Evolutionary conservation across 2,888 invertebrate genomes (phyloP).

Genomic region (Parnassius mnemosyne): DNA sequence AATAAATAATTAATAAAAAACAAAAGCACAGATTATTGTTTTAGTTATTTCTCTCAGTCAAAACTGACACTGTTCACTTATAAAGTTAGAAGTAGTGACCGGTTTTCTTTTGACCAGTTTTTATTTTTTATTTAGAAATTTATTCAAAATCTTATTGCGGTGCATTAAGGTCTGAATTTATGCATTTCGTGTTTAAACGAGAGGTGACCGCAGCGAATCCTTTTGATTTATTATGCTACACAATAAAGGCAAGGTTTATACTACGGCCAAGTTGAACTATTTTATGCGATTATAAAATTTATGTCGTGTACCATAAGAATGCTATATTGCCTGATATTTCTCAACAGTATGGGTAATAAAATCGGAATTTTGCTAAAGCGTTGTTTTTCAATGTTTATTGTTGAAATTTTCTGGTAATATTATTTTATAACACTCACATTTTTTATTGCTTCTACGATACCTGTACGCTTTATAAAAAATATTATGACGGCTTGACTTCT

Average conservation of each 20-base stretch:
- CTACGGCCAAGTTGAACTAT: conserved; percentile 11
- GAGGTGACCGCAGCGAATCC: conserved; percentile 24
- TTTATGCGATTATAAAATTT: conserved; percentile 22
- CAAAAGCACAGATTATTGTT: conserved; percentile 24
- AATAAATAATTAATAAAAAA: conserved; percentile 1
- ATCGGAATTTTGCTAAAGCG: conserved; percentile 22
- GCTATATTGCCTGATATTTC: conserved; percentile 3
- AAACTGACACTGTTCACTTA: conserved; percentile 28
- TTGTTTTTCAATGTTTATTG: conserved; percentile 20
- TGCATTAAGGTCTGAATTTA: conserved; percentile 4
- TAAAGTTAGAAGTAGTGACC: conserved; percentile 25
- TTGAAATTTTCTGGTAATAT: conserved; percentile 23
- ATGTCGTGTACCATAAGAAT: conserved; percentile 9
- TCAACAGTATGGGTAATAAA: conserved; percentile 9
- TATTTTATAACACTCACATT: conserved; percentile 14
- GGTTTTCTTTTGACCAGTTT: conserved; percentile 21
- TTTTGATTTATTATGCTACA: conserved; percentile 27
- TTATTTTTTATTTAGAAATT: neutral
- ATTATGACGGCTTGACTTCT: too few species aligned
- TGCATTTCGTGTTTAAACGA: neutral
- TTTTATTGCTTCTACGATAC: neutral
- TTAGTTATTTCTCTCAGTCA: conserved; percentile 24
- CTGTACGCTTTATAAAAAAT: too few species aligned
- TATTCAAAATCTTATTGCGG: conserved; percentile 3
- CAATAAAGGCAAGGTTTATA: conserved; percentile 16